These are phyloP conservation scores for human DNA, from an alignment of 2,113 vertebrate species.

Conservation along the genomic window GRCh38 chr4:167814501-167815000, in stretches of 20 bases:
- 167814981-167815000: not conserved
- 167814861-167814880: not conserved
- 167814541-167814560: not conserved
- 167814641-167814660: not conserved
- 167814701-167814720: not conserved
- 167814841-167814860: no score
- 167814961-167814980: not conserved
- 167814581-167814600: not conserved
- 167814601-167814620: not conserved
- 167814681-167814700: not conserved
- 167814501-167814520: not conserved
- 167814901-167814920: not conserved
- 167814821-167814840: not conserved
- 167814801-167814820: not conserved
- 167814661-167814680: not conserved
- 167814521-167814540: not conserved
- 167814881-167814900: not conserved
- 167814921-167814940: not conserved
- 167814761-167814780: not conserved
- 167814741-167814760: not conserved
- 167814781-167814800: not conserved
- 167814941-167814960: not conserved
- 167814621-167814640: not conserved
- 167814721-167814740: not conserved
- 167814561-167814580: not conserved